Base-by-base conservation (phyloP, 2,113 vertebrate genomes). In the Chaetops frenatus region DNA sequence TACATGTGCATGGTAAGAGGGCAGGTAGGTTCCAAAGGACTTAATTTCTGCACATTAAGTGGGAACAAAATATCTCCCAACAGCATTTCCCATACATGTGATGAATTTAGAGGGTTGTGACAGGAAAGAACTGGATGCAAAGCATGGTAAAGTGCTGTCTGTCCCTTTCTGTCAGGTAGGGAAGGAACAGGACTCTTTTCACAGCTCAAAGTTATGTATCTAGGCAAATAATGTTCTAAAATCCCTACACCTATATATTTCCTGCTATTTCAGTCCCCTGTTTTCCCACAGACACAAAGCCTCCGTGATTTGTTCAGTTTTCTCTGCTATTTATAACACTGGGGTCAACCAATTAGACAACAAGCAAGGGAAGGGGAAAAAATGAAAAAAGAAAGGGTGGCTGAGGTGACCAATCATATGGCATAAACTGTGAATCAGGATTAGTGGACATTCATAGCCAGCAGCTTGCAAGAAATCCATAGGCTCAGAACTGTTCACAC, bases 381-480 rank as follows among this genome's bases (percentile, higher is more conserved):
- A 45, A 35, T 24, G 36, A 7, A 9, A 8, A 47, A 33, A 36
- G 50, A 70, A 5, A 36, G 44, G 5, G 12, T 73, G 81, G 9
- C 66, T 79, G 84, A 95, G 84, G 84, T 90, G 81, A 95, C 81
- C 90, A 94, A 91, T 95, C 89, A 89, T 45, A 65, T 47, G 70
- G 45, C n/a, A 87, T 70, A 66, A 92, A 80, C 8, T 86, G 54
- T 80, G 79, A 94, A 95, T 94, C 90, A 86, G 57, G 81, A 90
- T 94, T 94, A 95, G 90, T 53, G 70, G 84, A 85, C 93, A 85
- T 79, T 82, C 91, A 84, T 57, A 94, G 83, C 73, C 60, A 94
- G 83, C 48, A 92, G 65, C 84, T 76, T 92, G 73, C 57, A 89
- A 92, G 89, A 91, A 96, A 93, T 91, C 86, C 80, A 83, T 83